phyloP scores from a whole-genome alignment of 1,140 invertebrate species.

The Coptotermes formosanus region DNA sequence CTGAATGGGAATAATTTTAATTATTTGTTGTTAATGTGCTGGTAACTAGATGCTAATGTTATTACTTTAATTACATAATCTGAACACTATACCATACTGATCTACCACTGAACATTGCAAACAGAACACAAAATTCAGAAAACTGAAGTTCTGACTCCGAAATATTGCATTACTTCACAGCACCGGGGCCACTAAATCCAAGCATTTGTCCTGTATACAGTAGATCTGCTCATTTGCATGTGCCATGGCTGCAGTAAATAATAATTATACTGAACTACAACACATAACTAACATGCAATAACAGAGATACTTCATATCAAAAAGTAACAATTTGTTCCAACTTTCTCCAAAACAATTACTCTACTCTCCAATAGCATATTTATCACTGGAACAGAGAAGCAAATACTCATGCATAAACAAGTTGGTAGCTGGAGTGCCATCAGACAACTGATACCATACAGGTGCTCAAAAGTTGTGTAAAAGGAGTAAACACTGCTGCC shows the following conservation, averaged over 20 bases:
- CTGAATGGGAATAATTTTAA: too few species aligned
- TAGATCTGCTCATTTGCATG: not conserved
- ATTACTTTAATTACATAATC: too few species aligned
- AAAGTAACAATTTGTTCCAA: not conserved
- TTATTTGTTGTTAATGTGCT: too few species aligned
- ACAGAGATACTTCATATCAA: not conserved
- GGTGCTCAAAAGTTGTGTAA: conserved; percentile 4
- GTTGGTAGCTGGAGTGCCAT: not conserved
- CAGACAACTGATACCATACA: not conserved
- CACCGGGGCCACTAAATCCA: too few species aligned
- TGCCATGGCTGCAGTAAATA: not conserved
- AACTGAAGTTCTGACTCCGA: too few species aligned
- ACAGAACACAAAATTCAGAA: too few species aligned
- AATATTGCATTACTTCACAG: too few species aligned
- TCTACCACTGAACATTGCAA: too few species aligned
- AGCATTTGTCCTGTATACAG: too few species aligned
- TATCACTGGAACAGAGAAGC: conserved; percentile 6
- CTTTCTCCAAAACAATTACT: not conserved
- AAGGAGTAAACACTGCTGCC: conserved; percentile 9
- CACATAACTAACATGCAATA: conserved; percentile 4
- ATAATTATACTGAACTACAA: not conserved
- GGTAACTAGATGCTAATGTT: too few species aligned
- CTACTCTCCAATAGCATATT: not conserved
- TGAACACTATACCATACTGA: too few species aligned
- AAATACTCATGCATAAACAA: not conserved